These are phyloP conservation scores for Nycticryphes semicollaris DNA, from an alignment of 2,113 vertebrate species.

Conservation along the genomic window DNA sequence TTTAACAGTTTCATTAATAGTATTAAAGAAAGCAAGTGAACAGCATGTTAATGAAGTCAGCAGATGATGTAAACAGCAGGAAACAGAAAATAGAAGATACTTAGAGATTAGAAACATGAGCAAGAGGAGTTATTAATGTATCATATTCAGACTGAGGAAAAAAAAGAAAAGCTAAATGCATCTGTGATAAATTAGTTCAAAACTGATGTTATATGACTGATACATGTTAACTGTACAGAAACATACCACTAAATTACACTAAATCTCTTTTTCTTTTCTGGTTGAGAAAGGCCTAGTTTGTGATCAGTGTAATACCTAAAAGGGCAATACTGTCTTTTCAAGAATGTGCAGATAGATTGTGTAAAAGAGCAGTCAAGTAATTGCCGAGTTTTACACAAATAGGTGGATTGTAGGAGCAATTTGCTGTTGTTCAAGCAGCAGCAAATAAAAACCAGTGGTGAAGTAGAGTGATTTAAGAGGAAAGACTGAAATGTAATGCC, in stretches of 20 bases:
- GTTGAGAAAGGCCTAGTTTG: neutral
- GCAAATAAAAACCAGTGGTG: neutral
- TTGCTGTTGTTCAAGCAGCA: neutral
- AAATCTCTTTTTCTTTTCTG: neutral
- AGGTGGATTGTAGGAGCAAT: neutral
- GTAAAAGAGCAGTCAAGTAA: neutral
- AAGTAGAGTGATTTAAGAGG: neutral
- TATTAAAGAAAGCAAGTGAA: constrained; percentile 48
- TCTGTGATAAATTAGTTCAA: neutral
- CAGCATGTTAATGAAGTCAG: constrained; percentile 61
- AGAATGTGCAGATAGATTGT: neutral
- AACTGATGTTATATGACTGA: neutral
- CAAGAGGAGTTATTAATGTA: neutral
- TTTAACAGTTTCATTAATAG: constrained; percentile 59
- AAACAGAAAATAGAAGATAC: constrained; percentile 30
- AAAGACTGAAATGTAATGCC: neutral
- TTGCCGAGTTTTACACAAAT: neutral
- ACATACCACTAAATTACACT: neutral
- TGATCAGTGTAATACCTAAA: neutral
- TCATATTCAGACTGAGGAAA: constrained; percentile 3
- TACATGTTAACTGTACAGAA: neutral
- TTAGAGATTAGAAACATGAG: constrained; percentile 34
- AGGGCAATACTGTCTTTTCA: neutral
- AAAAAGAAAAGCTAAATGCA: neutral
- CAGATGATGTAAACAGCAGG: constrained; percentile 65